Base-by-base conservation (phyloP, 2,797 vertebrate genomes). In the Eutrigla gurnardus region DNA sequence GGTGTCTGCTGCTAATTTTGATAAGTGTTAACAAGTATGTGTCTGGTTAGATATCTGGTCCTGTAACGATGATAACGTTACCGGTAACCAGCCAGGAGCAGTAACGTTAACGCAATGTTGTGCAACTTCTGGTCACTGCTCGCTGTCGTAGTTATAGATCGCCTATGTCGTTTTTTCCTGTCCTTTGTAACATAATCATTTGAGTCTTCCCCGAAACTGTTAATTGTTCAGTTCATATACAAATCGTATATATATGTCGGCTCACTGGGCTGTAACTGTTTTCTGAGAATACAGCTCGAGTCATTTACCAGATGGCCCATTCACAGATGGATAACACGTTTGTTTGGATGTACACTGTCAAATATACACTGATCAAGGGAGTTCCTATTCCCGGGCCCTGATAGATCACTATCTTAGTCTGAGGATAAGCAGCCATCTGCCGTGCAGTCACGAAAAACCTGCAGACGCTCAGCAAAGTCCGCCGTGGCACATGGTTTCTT, bases 361-460 rank as follows among this genome's bases (percentile, higher is more conserved):
- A 61, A 74, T 25, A 40, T 35, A 71, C 52, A 15, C 39, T 45
- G 35, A 82, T 74, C 33, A 32, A 53, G 45, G 40, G 25, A 75
- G n/a, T 69, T 77, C 10, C 54, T 47, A 5, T 63, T 53, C 33
- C 11, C 1, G 9, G 75, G 46, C 54, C n/a, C 25, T 47, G 35
- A 65, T 71, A 68, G 80, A 86, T 77, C 78, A 75, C 70, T 11
- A 35, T 76, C 52, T 83, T 80, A 88, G 83, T 68, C 64, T 49
- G n/a, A 60, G 77, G 88, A 86, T 90, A 70, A 88, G 52, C 72
- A 65, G 59, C 86, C 86, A 88, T 87, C 77, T 92, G 91, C 63
- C 76, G 59, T 71, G 61, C 40, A 80, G 64, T 67, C 60, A 62
- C 58, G 53, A 4, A 71, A 77, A 60, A 25, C 60, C 62, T 65